These are phyloP conservation scores for Brachionus calyciflorus DNA, from an alignment of 1,140 invertebrate genomes.

Conservation along the genomic window DNA sequence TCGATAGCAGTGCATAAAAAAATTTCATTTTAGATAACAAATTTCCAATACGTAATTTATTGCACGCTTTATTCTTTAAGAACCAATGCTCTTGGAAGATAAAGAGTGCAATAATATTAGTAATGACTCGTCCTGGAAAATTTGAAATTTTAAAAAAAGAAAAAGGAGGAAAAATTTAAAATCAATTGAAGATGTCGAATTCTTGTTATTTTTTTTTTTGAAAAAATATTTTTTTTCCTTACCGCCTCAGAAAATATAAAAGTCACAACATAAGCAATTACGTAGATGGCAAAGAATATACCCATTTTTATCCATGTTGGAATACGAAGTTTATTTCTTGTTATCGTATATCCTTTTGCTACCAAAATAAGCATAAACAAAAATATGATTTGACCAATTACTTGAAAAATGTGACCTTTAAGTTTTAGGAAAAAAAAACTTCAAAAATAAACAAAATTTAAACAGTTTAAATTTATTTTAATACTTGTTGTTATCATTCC, in stretches of 20 bases:
- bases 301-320: slow-evolving; percentile 71
- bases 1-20: no score
- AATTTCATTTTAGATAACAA: no score
- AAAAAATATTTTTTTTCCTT: no score
- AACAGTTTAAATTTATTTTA: slow-evolving; percentile 45
- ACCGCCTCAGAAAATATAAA: slow-evolving; percentile 76
- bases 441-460: neutral
- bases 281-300: slow-evolving; percentile 75
- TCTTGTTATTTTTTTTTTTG: no score
- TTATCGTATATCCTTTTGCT: slow-evolving; percentile 85
- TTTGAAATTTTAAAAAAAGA: neutral
- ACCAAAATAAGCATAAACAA: slow-evolving; percentile 75
- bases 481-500: slow-evolving; percentile 66
- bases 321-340: slow-evolving; percentile 68
- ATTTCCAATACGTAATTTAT: no score
- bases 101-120: no score
- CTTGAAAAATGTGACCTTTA: slow-evolving; percentile 70
- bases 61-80: no score
- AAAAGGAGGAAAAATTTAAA: no score
- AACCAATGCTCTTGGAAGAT: no score
- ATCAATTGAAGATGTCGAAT: no score
- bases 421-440: slow-evolving; percentile 52
- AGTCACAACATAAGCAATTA: slow-evolving; percentile 69
- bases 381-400: slow-evolving; percentile 68
- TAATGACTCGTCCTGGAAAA: no score